Conservation (phyloP, 2,888 invertebrate species). For the Torymus aiolomorphi region DNA sequence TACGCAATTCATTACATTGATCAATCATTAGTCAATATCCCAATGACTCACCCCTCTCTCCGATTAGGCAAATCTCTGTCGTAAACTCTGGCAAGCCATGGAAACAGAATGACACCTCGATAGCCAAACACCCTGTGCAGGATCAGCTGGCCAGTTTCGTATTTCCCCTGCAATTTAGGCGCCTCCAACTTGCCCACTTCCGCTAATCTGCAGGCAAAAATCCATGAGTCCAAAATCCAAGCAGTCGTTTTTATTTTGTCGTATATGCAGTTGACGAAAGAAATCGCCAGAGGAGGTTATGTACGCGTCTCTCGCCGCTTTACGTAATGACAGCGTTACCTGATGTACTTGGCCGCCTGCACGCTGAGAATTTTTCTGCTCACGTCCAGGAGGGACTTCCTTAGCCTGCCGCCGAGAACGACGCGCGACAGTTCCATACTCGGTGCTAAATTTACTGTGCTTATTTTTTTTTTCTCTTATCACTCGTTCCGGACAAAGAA, state of each 20-base stretch:
- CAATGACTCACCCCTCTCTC: constrained; percentile 76
- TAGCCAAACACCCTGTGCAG: constrained; percentile 98
- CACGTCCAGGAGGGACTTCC: constrained; percentile 65
- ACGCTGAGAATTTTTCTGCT: constrained; percentile 65
- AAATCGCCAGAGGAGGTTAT: constrained; percentile 57
- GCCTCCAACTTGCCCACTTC: constrained; percentile 95
- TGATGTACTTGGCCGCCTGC: constrained; percentile 69
- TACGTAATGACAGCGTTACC: constrained; percentile 66
- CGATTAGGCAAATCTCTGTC: constrained; percentile 91
- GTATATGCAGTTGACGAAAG: too few species aligned
- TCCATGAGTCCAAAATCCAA: not conserved
- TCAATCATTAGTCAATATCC: too few species aligned
- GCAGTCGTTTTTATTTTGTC: too few species aligned
- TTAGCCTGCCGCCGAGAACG: constrained; percentile 59
- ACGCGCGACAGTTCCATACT: constrained; percentile 66
- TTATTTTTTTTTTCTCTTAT: too few species aligned
- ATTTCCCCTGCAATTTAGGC: constrained; percentile 91
- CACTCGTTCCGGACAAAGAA: too few species aligned
- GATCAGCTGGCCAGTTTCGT: constrained; percentile 97
- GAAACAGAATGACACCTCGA: constrained; percentile 96
- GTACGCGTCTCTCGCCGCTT: constrained; percentile 38
- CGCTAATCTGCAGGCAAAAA: constrained; percentile 82
- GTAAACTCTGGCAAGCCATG: constrained; percentile 96
- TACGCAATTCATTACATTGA: too few species aligned
- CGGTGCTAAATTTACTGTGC: not conserved